Percentiles rank a stretch among this genome's conserved stretches.
These are phyloP conservation scores for Psettodes erumei DNA, from an alignment of 2,113 vertebrate genomes.

Conservation along the genomic window DNA sequence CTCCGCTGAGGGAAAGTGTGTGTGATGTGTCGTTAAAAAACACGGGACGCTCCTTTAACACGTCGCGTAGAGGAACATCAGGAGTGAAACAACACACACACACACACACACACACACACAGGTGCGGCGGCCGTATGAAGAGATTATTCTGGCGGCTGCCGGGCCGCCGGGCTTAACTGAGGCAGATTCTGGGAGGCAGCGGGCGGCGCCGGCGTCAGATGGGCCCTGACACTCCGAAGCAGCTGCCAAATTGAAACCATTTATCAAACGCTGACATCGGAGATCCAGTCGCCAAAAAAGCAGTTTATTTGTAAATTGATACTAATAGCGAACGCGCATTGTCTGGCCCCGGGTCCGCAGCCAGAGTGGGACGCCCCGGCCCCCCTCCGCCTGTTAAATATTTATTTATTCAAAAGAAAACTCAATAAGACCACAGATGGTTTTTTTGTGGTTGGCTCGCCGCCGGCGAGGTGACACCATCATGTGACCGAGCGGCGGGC, in stretches of 20 bases:
- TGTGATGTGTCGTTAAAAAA: constrained; percentile 31
- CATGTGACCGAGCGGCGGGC: constrained; percentile 46
- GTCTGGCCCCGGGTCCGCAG: constrained; percentile 71
- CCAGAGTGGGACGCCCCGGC: constrained; percentile 57
- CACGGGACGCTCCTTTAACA: constrained; percentile 15
- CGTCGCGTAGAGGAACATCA: constrained; percentile 17
- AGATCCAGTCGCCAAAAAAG: constrained; percentile 83
- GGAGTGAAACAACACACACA: constrained; percentile 31
- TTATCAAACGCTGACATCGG: constrained; percentile 86
- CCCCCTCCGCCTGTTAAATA: constrained; percentile 61
- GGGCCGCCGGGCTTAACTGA: constrained; percentile 78
- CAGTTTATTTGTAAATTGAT: constrained; percentile 87
- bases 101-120: constrained; percentile 30
- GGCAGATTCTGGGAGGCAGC: constrained; percentile 82
- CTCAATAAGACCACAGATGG: constrained; percentile 72
- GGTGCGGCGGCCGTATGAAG: constrained; percentile 79
- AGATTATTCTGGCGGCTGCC: constrained; percentile 77
- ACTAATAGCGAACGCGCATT: constrained; percentile 82
- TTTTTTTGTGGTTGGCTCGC: constrained; percentile 24
- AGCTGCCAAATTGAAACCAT: constrained; percentile 88
- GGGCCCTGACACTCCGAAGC: constrained; percentile 83
- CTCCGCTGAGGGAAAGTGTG: constrained; percentile 9
- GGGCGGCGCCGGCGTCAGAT: constrained; percentile 76
- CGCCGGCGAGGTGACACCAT: constrained; percentile 20
- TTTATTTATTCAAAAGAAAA: constrained; percentile 83